A percentile compares a stretch with the other conserved stretches of the same genome.
These are phyloP conservation scores for Poicephalus gulielmi DNA, from an alignment of 2,113 vertebrate genomes.

Conservation along the genomic window DNA sequence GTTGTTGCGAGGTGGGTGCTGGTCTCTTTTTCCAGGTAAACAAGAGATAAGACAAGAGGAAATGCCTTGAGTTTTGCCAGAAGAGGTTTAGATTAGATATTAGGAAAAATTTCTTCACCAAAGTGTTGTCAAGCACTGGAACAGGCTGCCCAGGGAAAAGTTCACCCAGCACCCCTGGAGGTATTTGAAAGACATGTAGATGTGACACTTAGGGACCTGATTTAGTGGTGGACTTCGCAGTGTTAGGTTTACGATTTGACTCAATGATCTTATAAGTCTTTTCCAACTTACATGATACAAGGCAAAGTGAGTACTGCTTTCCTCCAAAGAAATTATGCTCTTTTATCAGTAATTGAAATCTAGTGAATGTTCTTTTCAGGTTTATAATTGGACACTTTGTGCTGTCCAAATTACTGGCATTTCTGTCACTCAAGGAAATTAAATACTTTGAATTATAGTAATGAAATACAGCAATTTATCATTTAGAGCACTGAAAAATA, in stretches of 20 bases:
- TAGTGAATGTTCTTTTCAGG: neutral
- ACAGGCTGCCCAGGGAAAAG: neutral
- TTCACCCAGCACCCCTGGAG: too few species aligned
- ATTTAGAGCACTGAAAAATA: neutral
- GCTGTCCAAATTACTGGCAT: neutral
- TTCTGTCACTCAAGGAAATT: neutral
- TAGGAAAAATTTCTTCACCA: neutral
- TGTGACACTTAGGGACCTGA: neutral
- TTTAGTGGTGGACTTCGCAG: neutral
- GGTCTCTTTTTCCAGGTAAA: neutral
- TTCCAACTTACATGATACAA: neutral
- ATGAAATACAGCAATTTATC: neutral
- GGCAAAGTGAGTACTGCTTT: neutral
- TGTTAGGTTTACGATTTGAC: neutral
- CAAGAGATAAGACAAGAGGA: neutral
- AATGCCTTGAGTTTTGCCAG: neutral
- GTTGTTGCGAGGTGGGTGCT: accelerated
- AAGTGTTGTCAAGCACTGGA: neutral
- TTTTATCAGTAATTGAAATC: neutral
- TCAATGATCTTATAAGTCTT: neutral
- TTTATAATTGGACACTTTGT: neutral
- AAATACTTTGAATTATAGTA: neutral
- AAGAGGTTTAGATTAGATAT: neutral
- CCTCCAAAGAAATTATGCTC: neutral
- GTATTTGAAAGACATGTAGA: neutral